Conservation (phyloP, 2,888 invertebrate genomes). For the Scaptomyza flava region DNA sequence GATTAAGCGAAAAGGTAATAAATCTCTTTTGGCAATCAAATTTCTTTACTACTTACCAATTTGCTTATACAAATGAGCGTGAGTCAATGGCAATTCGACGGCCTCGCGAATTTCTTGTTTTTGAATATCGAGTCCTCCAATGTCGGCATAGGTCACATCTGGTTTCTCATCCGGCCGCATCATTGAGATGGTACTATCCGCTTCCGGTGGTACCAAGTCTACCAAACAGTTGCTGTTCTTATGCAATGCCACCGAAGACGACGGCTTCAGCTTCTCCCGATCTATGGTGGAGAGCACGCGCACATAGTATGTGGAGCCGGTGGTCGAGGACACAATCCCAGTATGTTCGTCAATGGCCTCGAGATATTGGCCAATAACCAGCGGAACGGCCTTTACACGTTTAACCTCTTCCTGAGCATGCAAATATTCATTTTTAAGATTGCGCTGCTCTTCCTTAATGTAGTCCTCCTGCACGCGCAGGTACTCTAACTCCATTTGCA, state of each 20-base stretch:
- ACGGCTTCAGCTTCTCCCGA: conserved; percentile 97
- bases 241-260: conserved; percentile 99
- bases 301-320: conserved; percentile 89
- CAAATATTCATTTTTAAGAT: conserved; percentile 98
- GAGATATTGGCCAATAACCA: conserved; percentile 99
- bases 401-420: conserved; percentile 99
- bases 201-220: conserved; percentile 99
- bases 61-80: conserved; percentile 99
- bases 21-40: too few species aligned
- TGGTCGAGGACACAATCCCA: conserved; percentile 99
- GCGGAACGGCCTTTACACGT: conserved; percentile 99
- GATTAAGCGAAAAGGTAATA: not conserved
- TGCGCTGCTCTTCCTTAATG: conserved; percentile 99
- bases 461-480: conserved; percentile 99
- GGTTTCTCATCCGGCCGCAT: conserved; percentile 98
- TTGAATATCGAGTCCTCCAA: conserved; percentile 99
- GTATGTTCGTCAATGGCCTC: conserved; percentile 99
- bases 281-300: conserved; percentile 95
- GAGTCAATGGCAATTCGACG: conserved; percentile 98
- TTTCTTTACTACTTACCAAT: conserved; percentile 87
- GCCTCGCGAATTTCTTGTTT: conserved; percentile 99
- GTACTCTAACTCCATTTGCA: conserved; percentile 97
- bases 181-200: conserved; percentile 99
- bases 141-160: conserved; percentile 97
- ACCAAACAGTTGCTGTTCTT: conserved; percentile 99